These are phyloP conservation scores for Hippocampus guttulatus DNA, from an alignment of 2,113 vertebrate genomes.

Conservation along the genomic window DNA sequence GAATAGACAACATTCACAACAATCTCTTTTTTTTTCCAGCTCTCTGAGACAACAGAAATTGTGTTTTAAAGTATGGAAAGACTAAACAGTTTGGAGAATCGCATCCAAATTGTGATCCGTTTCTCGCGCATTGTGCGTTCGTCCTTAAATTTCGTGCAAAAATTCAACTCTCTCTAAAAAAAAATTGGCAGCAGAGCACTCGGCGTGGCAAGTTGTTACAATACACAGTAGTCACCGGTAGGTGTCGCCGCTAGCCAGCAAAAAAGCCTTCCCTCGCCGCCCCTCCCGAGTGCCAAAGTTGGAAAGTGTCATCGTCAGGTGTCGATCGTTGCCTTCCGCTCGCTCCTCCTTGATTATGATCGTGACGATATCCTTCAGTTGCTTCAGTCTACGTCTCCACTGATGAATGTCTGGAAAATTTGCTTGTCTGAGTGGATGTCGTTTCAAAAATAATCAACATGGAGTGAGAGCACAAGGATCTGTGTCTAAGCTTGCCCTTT, in stretches of 20 bases:
- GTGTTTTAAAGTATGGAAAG: not conserved
- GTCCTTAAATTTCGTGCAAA: not conserved
- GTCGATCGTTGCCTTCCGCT: not conserved
- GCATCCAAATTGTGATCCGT: not conserved
- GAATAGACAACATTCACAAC: too few species aligned
- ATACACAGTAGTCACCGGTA: conserved; percentile 42
- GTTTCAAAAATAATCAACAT: not conserved
- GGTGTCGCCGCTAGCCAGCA: conserved; percentile 43
- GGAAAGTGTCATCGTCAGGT: conserved; percentile 37
- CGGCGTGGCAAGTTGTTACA: conserved; percentile 16
- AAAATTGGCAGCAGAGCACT: too few species aligned
- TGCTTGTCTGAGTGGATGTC: not conserved
- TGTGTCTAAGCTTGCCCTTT: too few species aligned
- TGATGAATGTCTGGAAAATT: not conserved
- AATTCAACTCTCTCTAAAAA: not conserved
- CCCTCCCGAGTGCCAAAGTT: conserved; percentile 42
- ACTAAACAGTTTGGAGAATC: not conserved
- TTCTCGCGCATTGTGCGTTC: not conserved
- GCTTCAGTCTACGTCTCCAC: not conserved
- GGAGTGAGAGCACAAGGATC: too few species aligned
- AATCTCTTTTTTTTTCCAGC: too few species aligned
- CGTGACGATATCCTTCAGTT: not conserved
- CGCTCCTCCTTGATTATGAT: not conserved
- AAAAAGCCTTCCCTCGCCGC: conserved; percentile 10
- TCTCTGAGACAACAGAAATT: not conserved